These are phyloP conservation scores for Trachelipus rathkii DNA, from an alignment of 1,140 invertebrate genomes.

Conservation along the genomic window DNA sequence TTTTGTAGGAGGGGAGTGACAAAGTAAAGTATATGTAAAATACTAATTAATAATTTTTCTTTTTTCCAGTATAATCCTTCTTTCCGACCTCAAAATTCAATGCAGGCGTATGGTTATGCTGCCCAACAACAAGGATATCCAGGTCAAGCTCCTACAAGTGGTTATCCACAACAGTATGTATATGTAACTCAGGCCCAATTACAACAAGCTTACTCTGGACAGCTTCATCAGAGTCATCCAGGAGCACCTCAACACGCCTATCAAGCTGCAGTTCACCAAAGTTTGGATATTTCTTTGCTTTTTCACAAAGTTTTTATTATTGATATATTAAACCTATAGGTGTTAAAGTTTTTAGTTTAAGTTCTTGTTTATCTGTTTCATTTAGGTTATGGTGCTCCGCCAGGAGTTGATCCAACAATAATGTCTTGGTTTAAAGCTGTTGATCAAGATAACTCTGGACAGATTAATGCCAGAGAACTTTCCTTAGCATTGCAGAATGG, in stretches of 20 bases:
- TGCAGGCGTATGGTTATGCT: too few relatives aligned
- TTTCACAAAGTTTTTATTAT: too few relatives aligned
- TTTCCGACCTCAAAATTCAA: too few relatives aligned
- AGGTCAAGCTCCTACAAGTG: neutral
- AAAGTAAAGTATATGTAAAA: too few relatives aligned
- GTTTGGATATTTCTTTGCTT: too few relatives aligned
- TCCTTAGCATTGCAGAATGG: conserved; percentile 77
- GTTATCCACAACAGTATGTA: neutral
- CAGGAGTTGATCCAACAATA: conserved; percentile 8
- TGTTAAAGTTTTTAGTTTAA: too few relatives aligned
- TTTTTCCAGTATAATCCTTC: too few relatives aligned
- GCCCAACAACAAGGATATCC: neutral
- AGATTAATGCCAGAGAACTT: conserved; percentile 72
- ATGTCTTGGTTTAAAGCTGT: conserved; percentile 38
- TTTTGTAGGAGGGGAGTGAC: too few relatives aligned
- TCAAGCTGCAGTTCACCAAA: too few relatives aligned
- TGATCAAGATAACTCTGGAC: conserved; percentile 59
- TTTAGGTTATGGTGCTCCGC: neutral
- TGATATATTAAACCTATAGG: too few relatives aligned
- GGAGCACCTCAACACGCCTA: neutral
- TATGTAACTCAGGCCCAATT: neutral
- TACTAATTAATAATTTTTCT: too few relatives aligned
- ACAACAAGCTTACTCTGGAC: neutral
- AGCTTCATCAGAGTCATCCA: neutral
- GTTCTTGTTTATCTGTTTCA: too few relatives aligned